Base-by-base conservation (phyloP, 2,113 vertebrate genomes). In the Gasterosteus nipponicus region DNA sequence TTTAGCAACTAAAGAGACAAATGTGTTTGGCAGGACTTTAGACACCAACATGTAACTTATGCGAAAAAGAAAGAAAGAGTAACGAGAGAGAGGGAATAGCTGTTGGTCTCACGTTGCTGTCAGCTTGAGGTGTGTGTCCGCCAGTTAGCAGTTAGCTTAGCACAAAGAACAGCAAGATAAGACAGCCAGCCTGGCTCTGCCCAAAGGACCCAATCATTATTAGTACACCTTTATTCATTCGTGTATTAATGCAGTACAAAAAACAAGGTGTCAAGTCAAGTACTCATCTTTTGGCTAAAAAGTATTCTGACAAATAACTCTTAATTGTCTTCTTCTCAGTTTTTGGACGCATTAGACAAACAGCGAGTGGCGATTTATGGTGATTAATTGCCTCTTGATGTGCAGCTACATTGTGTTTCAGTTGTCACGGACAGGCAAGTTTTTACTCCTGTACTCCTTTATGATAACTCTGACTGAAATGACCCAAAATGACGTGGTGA, bases 81-180 rank as follows among this genome's bases (percentile, higher is more conserved):
- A 29, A 12, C 11, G 12, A 54, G 51, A 54, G 9, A 26, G 22
- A 26, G 10, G n/a, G 3, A 18, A 16, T 35, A 1, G 35, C 10
- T 65, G 14, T 5, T 26, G 19, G 11, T 26, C 19, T 35, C 15
- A 51, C 7, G 19, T 62, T 41, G 38, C 59, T 12, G 35, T 26
- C 59, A 7, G 35, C 10, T 6, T 61, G 19, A 22, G 31, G 31
- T 35, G 15, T 59, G 8, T 19, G 4, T 18, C 26, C 9, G 58
- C 10, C 10, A 7, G 18, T 62, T 41, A 62, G 60, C 60, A 38
- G 35, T 62, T 41, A 62, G 60, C n/a, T 42, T 60, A 60, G 58
- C 58, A 60, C 9, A 60, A 35, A 19, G 58, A n/a, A 33, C 18
- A 4, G 54, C 7, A 16, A 31, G 12, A 10, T 1, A 18, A 8